Evolutionary conservation across 1,140 invertebrate genomes (phyloP).

Genomic region (Dreissena polymorpha): DNA sequence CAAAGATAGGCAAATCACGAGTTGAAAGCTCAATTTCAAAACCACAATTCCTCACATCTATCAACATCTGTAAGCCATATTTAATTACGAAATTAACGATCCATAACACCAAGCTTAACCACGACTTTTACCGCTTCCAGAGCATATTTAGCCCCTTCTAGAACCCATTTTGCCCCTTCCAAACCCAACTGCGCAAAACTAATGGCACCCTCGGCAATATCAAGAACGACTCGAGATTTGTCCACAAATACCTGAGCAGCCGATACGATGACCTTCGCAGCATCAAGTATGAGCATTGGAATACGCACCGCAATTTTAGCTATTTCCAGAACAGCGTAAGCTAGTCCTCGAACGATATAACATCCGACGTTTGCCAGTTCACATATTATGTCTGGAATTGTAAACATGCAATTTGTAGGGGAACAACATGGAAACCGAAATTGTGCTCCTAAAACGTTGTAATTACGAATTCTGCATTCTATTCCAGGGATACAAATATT

Average conservation of each 20-base stretch:
- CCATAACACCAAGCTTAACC: conserved; percentile 34
- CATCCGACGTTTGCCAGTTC: conserved; percentile 44
- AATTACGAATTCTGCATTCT: conserved; percentile 35
- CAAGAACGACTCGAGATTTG: conserved; percentile 54
- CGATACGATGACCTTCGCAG: conserved; percentile 36
- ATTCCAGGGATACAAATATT: conserved; percentile 57
- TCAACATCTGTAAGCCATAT: conserved; percentile 28
- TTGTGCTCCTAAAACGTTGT: neutral
- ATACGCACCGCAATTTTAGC: conserved; percentile 44
- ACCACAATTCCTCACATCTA: conserved; percentile 56
- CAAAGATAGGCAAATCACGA: conserved; percentile 43
- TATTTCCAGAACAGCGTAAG: conserved; percentile 39
- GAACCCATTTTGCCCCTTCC: conserved; percentile 38
- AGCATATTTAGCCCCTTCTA: conserved; percentile 37
- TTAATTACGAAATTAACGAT: conserved; percentile 44
- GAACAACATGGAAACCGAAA: conserved; percentile 47
- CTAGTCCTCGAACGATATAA: conserved; percentile 19
- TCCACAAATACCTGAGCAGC: conserved; percentile 53
- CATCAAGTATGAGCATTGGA: conserved; percentile 37
- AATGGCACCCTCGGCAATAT: conserved; percentile 43
- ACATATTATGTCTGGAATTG: conserved; percentile 48
- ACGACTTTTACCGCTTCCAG: conserved; percentile 49
- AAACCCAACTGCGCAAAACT: conserved; percentile 47
- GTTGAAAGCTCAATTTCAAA: conserved; percentile 54
- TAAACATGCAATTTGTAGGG: conserved; percentile 51